A percentile compares a stretch with the other conserved stretches of the same genome.
phyloP scores from a whole-genome alignment of 2,797 vertebrate species.

The Mus minutoides region DNA sequence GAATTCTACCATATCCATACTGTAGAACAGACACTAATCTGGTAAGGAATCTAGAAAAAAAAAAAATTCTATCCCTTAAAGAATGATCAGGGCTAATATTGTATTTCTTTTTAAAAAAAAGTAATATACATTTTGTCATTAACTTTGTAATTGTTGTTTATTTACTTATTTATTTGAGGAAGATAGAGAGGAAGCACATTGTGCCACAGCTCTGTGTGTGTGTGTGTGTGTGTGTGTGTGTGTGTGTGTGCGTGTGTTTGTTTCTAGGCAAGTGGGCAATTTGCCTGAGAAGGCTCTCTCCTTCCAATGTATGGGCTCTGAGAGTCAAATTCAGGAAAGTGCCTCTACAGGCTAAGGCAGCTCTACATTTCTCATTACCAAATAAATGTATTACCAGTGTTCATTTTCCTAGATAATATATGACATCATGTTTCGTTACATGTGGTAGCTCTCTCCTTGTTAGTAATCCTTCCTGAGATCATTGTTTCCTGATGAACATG shows the following conservation, averaged over 20 bases:
- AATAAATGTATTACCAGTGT: not conserved
- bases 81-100: not conserved
- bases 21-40: conserved; percentile 32
- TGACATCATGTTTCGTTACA: not conserved
- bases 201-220: not conserved
- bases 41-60: not conserved
- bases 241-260: not conserved
- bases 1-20: conserved; percentile 29
- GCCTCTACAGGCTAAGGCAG: not conserved
- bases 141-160: not conserved
- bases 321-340: not conserved
- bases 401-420: not conserved
- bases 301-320: not conserved
- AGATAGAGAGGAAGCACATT: not conserved
- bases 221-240: not conserved
- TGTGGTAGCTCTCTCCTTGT: not conserved
- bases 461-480: not conserved
- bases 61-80: not conserved
- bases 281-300: not conserved
- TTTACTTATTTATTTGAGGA: not conserved
- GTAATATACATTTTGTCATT: not conserved
- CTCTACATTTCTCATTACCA: not conserved
- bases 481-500: not conserved
- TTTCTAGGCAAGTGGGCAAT: not conserved
- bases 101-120: not conserved